Evolutionary conservation across 2,888 invertebrate genomes (phyloP).

Genomic region (Pyrocoelia pectoralis): DNA sequence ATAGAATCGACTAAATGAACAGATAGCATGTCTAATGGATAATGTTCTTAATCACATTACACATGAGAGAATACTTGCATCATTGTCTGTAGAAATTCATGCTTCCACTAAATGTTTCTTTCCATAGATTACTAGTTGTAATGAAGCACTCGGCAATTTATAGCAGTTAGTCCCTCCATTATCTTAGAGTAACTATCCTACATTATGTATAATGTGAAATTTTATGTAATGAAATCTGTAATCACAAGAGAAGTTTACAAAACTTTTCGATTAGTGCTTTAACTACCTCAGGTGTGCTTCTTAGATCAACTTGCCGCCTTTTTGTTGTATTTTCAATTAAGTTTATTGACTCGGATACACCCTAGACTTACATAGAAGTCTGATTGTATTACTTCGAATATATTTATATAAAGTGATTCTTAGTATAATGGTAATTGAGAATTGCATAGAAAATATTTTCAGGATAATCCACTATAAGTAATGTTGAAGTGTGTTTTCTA

Average conservation of each 20-base stretch:
- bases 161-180: slow-evolving; percentile 23
- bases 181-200: not conserved
- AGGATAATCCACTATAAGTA: too few relatives aligned
- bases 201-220: not conserved
- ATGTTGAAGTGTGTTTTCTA: too few relatives aligned
- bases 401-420: too few relatives aligned
- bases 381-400: too few relatives aligned
- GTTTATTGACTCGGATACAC: too few relatives aligned
- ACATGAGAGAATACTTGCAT: slow-evolving; percentile 31
- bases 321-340: too few relatives aligned
- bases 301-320: too few relatives aligned
- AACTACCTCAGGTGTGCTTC: too few relatives aligned
- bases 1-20: slow-evolving; percentile 33
- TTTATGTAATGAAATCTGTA: not conserved
- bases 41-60: slow-evolving; percentile 33
- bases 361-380: too few relatives aligned
- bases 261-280: too few relatives aligned
- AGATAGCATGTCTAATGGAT: slow-evolving; percentile 35
- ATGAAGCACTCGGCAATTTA: slow-evolving; percentile 26
- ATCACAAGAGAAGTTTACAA: not conserved
- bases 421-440: too few relatives aligned
- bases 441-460: too few relatives aligned
- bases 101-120: slow-evolving; percentile 19
- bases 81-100: slow-evolving; percentile 30
- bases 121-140: slow-evolving; percentile 28